These are phyloP conservation scores for Avahi laniger DNA, from an alignment of 2,797 vertebrate species.

Conservation along the genomic window DNA sequence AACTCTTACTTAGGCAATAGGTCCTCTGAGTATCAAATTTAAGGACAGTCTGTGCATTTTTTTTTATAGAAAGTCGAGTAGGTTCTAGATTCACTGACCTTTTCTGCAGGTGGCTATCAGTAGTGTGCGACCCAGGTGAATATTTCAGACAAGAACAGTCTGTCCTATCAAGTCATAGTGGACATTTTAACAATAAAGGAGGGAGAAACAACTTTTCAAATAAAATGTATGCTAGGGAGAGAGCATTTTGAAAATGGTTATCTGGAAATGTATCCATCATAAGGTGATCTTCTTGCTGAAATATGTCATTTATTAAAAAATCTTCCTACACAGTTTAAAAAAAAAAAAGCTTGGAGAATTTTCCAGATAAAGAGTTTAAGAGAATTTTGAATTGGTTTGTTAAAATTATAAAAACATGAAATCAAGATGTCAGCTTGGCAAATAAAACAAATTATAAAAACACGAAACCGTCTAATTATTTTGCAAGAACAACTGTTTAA, in stretches of 20 bases:
- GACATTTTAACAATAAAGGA: background rate
- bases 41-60: background rate
- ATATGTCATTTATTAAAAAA: background rate
- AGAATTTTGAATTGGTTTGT: conserved; percentile 16
- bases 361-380: background rate
- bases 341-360: background rate
- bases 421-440: background rate
- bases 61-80: background rate
- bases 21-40: background rate
- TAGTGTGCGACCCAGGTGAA: background rate
- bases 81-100: background rate
- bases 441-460: background rate
- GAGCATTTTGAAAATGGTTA: background rate
- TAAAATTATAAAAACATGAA: conserved; percentile 14
- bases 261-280: background rate
- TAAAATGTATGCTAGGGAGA: background rate
- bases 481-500: background rate
- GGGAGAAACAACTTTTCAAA: background rate
- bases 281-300: background rate
- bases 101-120: background rate
- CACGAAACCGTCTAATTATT: background rate
- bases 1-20: background rate
- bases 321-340: background rate
- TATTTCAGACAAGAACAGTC: background rate
- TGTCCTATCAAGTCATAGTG: background rate